These are phyloP conservation scores for Ariopsis seemanni DNA, from an alignment of 2,113 vertebrate genomes.

Conservation along the genomic window DNA sequence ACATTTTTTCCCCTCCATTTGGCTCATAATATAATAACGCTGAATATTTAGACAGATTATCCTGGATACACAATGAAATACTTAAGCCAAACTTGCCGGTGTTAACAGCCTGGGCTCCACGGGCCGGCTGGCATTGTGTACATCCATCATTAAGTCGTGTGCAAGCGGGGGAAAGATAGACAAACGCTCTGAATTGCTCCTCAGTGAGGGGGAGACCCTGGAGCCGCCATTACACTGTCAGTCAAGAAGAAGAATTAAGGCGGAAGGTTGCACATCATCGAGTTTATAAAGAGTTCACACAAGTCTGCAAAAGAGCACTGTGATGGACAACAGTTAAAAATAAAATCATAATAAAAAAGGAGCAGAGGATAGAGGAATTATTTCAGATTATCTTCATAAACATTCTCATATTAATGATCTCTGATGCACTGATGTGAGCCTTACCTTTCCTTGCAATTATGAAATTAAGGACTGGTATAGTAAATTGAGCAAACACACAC, in stretches of 20 bases:
- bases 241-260: conserved; percentile 83
- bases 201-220: conserved; percentile 79
- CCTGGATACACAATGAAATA: not conserved
- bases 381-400: not conserved
- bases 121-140: conserved; percentile 26
- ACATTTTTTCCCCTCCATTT: not conserved
- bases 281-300: conserved; percentile 16
- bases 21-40: not conserved
- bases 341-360: not conserved
- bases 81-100: not conserved
- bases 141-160: conserved; percentile 79
- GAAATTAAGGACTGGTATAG: not conserved
- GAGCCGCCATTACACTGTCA: conserved; percentile 85
- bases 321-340: not conserved
- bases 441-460: not conserved
- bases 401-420: not conserved
- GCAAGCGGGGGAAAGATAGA: conserved; percentile 75
- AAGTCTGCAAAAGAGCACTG: conserved; percentile 18
- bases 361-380: not conserved
- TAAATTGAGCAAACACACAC: not conserved
- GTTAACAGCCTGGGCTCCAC: not conserved
- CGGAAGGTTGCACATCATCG: conserved; percentile 1
- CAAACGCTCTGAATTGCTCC: conserved; percentile 84
- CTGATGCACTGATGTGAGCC: not conserved
- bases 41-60: conserved; percentile 10